phyloP scores from a whole-genome alignment of 2,113 vertebrate species.

The Macrotus californicus region DNA sequence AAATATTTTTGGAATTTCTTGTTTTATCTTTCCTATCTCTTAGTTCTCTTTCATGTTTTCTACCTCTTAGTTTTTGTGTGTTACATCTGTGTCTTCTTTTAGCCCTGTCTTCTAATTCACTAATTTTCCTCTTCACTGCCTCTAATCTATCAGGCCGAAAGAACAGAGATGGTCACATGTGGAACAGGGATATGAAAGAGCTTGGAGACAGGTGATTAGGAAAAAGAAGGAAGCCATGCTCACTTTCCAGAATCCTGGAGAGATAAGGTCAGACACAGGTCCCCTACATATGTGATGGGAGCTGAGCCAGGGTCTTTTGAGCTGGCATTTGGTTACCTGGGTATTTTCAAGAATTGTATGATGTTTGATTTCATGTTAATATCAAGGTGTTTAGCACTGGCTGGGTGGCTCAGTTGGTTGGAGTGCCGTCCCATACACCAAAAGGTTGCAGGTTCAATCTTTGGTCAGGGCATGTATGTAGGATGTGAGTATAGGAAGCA shows the following conservation, averaged over 20 bases:
- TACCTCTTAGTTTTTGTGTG: neutral
- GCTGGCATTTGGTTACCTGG: neutral
- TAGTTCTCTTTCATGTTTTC: neutral
- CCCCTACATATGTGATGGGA: neutral
- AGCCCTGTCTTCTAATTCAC: neutral
- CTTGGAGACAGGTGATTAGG: neutral
- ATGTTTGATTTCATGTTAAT: conserved; percentile 20
- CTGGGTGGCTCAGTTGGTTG: no score
- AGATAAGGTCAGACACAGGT: neutral
- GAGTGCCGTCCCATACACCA: no score
- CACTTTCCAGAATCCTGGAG: neutral
- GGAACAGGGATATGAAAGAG: neutral
- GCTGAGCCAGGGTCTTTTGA: neutral
- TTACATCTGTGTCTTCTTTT: neutral
- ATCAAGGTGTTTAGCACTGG: neutral
- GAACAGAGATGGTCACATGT: neutral
- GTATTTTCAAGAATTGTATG: neutral
- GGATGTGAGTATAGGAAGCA: no score
- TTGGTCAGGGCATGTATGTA: no score
- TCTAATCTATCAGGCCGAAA: neutral
- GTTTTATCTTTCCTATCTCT: neutral
- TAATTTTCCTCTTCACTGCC: neutral
- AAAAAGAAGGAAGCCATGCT: neutral
- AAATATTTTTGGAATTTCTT: neutral
- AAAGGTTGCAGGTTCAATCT: no score